These are phyloP conservation scores for Ovis aries DNA, from an alignment of 2,113 vertebrate species.

Conservation along the genomic window DNA sequence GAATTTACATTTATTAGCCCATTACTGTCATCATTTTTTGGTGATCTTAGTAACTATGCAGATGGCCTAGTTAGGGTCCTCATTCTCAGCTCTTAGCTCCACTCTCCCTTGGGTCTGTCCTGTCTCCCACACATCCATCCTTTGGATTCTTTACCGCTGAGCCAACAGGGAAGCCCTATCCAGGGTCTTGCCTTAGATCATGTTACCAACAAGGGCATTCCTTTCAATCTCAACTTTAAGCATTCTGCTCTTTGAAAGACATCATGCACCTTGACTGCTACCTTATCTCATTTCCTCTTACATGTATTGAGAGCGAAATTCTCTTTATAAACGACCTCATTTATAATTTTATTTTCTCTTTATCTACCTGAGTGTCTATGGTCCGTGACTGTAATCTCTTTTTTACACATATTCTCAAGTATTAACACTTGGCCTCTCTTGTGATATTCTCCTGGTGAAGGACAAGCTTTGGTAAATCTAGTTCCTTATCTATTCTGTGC, in stretches of 20 bases:
- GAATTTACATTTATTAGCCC: neutral
- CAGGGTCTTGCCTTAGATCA: neutral
- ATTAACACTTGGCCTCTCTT: neutral
- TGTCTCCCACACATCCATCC: neutral
- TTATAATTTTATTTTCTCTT: neutral
- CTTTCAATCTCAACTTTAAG: neutral
- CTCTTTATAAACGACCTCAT: neutral
- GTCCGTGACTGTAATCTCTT: neutral
- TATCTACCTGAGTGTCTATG: neutral
- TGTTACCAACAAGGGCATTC: neutral
- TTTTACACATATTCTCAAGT: neutral
- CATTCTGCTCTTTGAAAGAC: neutral
- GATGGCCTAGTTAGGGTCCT: neutral
- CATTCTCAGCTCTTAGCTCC: neutral
- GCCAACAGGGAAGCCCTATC: neutral
- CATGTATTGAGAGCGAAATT: neutral
- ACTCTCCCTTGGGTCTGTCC: neutral
- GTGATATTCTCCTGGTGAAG: neutral
- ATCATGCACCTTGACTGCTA: neutral
- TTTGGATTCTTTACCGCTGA: neutral
- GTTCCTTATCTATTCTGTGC: neutral
- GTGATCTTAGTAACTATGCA: neutral
- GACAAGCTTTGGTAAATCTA: neutral
- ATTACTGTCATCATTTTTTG: neutral
- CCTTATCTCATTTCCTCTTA: neutral